Evolutionary conservation across 2,888 invertebrate species (phyloP), one percentile per base, ranked within the genome.

Genomic region (Microdon myrmicae): DNA sequence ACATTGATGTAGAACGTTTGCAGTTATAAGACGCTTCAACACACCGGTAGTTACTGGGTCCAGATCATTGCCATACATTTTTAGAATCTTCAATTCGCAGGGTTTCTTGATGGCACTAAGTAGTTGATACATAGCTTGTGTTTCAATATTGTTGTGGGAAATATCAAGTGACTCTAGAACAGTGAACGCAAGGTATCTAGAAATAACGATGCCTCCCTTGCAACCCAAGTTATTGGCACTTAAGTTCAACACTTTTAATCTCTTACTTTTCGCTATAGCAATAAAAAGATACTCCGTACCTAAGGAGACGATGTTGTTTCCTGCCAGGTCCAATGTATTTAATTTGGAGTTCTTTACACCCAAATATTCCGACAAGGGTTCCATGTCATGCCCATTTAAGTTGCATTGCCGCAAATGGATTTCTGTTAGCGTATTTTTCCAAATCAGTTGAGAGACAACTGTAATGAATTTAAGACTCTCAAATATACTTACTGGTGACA

Each of bases 201-300:
- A 73, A 13, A 79, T 68, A 32, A 72, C 67, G n/a, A 72, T 70
- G 8, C 76, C 79, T 13, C 79, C 80, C 48, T 73, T 72, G 0
- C 68, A 48, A 0, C 77, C 75, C 41, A 79, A 61, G 3, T 68
- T 35, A 29, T 78, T 78, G 23, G 70, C 44, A 5, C 73, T 71
- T 2, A 79, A 67, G 35, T 79, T 71, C 3, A 80, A 68, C 9
- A 68, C 44, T 2, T 71, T 68, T 9, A 79, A 37, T 0, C 34
- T 60, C 1, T 66, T 68, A 3, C 71, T 71, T 0, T 19, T 22
- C 0, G 67, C 47, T 3, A 75, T 71, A 2, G 72, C 74, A 1
- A 69, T 70, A 23, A 79, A 69, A 0, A 79, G 54, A 2, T 67
- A 58, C 8, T 70, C n/a, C 0, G 70, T 68, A 3, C 80, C 79